phyloP scores from a whole-genome alignment of 2,888 invertebrate species.

The Zygothrica quintamaculata region DNA sequence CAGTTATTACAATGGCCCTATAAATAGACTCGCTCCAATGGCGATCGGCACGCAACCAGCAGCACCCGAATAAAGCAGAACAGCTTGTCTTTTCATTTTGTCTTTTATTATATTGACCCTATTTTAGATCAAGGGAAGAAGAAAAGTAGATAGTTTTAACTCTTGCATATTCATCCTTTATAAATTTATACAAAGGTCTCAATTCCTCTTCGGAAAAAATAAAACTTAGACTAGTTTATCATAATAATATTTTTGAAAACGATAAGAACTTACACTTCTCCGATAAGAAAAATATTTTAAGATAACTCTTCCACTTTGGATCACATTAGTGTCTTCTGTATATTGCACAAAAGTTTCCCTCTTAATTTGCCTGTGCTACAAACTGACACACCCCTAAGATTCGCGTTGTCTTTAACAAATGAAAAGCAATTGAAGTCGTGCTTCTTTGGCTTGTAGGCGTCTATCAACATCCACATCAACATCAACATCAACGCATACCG shows the following conservation, averaged over 20 bases:
- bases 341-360: not conserved
- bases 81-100: conserved; percentile 51
- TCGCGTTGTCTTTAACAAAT: conserved; percentile 55
- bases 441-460: conserved; percentile 35
- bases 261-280: too few relatives aligned
- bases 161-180: too few relatives aligned
- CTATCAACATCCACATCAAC: conserved; percentile 17
- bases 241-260: too few relatives aligned
- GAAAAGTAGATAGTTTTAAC: conserved; percentile 1
- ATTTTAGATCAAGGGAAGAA: conserved; percentile 25
- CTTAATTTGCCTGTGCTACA: not conserved
- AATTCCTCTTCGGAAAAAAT: too few relatives aligned
- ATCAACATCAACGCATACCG: too few relatives aligned
- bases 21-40: conserved; percentile 52
- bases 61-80: too few relatives aligned
- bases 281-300: too few relatives aligned
- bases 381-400: conserved; percentile 23
- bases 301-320: not conserved
- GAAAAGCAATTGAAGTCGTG: conserved; percentile 55
- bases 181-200: too few relatives aligned
- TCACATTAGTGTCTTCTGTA: not conserved
- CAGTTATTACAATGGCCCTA: conserved; percentile 64
- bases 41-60: conserved; percentile 56
- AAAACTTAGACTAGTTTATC: too few relatives aligned
- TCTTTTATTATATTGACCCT: conserved; percentile 59